Evolutionary conservation across 2,113 vertebrate species (phyloP), one percentile per base, ranked within the genome.

Genomic region (Lanius collurio): DNA sequence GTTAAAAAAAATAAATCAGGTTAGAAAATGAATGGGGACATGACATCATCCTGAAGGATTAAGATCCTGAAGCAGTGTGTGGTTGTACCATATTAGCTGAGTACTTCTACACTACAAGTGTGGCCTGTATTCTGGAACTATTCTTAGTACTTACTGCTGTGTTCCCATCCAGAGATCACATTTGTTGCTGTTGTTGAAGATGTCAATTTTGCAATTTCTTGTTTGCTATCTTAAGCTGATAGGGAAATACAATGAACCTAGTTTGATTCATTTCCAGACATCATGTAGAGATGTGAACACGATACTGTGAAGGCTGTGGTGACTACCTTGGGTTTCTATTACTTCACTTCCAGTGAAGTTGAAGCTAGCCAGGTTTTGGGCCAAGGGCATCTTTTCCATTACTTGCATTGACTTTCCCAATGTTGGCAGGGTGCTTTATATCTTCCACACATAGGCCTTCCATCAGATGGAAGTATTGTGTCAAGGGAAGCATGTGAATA

Each of bases 401-500:
- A 30, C 16, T 59, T 92, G 14, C 0, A 0, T 47, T 92, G 83
- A 57, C 50, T 86, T 83, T 57, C 31, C 26, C 8, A 4, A 4
- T 55, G 52, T 67, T 90, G 64, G 26, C 42, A 78, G 37, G 11
- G 8, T 62, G 13, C 47, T 83, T 27, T 60, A 8, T 9, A 7
- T 73, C 59, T 53, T 39, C 27, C 35, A 23, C 50, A n/a, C 26
- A 3, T 27, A 39, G 21, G 27, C 35, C n/a, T 78, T 93, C 63
- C 75, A 52, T 75, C 27, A 31, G 47, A 71, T 78, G 33, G 31
- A 91, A 95, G 65, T 87, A 92, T 91, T 80, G 41, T 94, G 90
- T 94, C 83, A 94, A 87, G 18, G 65, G 69, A 77, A 90, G 85
- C 46, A 52, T 95, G 35, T 90, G 90, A 88, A 46, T 95, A 80